These are phyloP conservation scores for Metalampra italica DNA, from an alignment of 2,888 invertebrate genomes.

Conservation along the genomic window DNA sequence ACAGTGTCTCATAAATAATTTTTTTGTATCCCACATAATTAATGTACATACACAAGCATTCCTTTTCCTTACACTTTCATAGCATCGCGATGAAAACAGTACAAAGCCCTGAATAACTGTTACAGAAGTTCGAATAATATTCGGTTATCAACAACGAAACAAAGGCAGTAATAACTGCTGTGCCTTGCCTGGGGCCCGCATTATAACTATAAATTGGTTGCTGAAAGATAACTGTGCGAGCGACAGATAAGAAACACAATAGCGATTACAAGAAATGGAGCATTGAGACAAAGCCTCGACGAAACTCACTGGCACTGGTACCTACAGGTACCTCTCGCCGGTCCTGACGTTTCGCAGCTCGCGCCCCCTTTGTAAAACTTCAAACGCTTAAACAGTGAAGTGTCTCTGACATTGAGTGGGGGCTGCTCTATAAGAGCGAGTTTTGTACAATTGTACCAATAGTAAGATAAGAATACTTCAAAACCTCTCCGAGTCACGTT, in stretches of 20 bases:
- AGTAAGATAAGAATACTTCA: too few relatives aligned
- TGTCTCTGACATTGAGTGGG: slow-evolving; percentile 25
- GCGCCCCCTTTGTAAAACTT: slow-evolving; percentile 45
- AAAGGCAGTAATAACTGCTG: slow-evolving; percentile 40
- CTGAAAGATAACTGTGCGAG: slow-evolving; percentile 33
- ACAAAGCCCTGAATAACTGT: too few relatives aligned
- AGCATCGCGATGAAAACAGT: too few relatives aligned
- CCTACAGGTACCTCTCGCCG: too few relatives aligned
- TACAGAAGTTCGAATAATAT: too few relatives aligned
- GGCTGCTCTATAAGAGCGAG: neutral
- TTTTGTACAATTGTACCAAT: neutral
- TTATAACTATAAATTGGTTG: slow-evolving; percentile 52
- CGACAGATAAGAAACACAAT: slow-evolving; percentile 52
- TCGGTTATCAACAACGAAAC: slow-evolving; percentile 35
- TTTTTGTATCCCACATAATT: too few relatives aligned
- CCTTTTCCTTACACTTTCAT: too few relatives aligned
- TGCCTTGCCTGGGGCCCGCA: slow-evolving; percentile 40
- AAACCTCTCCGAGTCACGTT: too few relatives aligned
- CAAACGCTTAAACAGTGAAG: slow-evolving; percentile 45
- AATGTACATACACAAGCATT: too few relatives aligned
- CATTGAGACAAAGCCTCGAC: slow-evolving; percentile 37
- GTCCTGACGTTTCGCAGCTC: slow-evolving; percentile 16
- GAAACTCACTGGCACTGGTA: too few relatives aligned
- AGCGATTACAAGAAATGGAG: slow-evolving; percentile 46
- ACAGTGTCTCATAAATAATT: too few relatives aligned